Evolutionary conservation across 2,113 vertebrate species (phyloP), one percentile per base, ranked within the genome.

Genomic region (Tamias sibiricus): DNA sequence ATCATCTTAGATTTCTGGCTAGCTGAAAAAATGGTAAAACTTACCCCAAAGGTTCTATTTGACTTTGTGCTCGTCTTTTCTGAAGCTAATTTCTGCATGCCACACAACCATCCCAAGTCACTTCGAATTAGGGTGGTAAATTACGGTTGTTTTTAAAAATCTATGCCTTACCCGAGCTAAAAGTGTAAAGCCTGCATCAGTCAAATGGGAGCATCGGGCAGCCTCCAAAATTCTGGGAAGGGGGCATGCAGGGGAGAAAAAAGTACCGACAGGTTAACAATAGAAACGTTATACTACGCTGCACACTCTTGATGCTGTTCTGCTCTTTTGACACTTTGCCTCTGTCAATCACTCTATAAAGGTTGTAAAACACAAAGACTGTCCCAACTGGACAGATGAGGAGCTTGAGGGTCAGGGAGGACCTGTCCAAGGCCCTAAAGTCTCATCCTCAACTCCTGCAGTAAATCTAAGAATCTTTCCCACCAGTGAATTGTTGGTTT

Each of bases 171-270:
- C 99, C 98, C 99, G 99, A 96, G 99, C 99, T 71, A 99, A 97
- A 62, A 99, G 99, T 24, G 99, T 99, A 98, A 99, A 99, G 47
- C 99, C 99, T 85, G 99, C 99, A 8, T 99, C 99, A 2, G 99
- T 99, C 95, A 99, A 98, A 96, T 99, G 99, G 68, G 99, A 99
- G 98, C 99, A 99, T 90, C 99, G 98, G 77, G 99, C 99, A 96
- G 99, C 99, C 98, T 99, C 99, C 98, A 99, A 98, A 98, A 99
- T 99, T 98, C 99, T 99, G 97, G 54, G 40, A 4, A 26, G 26
- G 7, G 8, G 9, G 28, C 30, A 44, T 4, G 8, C 6, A 12
- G 32, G 47, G 52, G 66, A 94, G 59, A 86, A 71, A 91, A 95
- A 49, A 94, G 87, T 40, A 84, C 13, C 28, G 3, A 37, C 82